phyloP scores from a whole-genome alignment of 2,888 invertebrate genomes.

The Scaptomyza flava region DNA sequence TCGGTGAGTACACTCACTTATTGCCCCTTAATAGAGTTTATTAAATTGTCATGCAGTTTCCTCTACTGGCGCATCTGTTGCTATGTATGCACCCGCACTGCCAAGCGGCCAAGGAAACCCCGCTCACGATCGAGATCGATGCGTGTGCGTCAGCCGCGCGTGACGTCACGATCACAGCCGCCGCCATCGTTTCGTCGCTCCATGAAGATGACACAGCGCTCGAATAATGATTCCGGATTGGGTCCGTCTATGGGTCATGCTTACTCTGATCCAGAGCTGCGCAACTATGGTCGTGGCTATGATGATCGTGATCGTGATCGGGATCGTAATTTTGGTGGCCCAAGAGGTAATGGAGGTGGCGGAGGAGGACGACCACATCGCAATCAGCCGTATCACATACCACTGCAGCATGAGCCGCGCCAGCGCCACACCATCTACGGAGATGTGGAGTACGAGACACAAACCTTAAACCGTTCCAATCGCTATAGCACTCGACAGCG shows the following conservation, averaged over 20 bases:
- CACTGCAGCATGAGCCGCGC: constrained; percentile 59
- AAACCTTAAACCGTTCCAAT: constrained; percentile 74
- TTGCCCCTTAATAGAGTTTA: constrained; percentile 16
- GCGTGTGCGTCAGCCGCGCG: constrained; percentile 65
- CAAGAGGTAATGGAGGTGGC: constrained; percentile 34
- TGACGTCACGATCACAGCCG: constrained; percentile 84
- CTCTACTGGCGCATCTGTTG: constrained; percentile 97
- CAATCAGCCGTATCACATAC: constrained; percentile 55
- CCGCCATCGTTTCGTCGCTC: constrained; percentile 85
- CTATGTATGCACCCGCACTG: constrained; percentile 93
- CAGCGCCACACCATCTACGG: constrained; percentile 71
- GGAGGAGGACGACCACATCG: constrained; percentile 53
- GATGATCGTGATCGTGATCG: constrained; percentile 68
- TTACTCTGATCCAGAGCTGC: constrained; percentile 90
- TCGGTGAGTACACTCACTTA: constrained; percentile 84
- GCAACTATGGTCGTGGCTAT: constrained; percentile 66
- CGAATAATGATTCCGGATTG: constrained; percentile 87
- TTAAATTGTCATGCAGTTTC: constrained; percentile 86
- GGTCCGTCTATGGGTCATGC: constrained; percentile 87
- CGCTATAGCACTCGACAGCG: constrained; percentile 81
- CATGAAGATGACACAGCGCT: constrained; percentile 86
- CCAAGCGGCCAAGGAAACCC: constrained; percentile 85
- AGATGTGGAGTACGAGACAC: constrained; percentile 69
- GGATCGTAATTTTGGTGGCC: constrained; percentile 68
- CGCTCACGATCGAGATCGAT: constrained; percentile 73